These are phyloP conservation scores for Macrosiphum euphorbiae DNA, from an alignment of 2,888 invertebrate species.

Conservation along the genomic window DNA sequence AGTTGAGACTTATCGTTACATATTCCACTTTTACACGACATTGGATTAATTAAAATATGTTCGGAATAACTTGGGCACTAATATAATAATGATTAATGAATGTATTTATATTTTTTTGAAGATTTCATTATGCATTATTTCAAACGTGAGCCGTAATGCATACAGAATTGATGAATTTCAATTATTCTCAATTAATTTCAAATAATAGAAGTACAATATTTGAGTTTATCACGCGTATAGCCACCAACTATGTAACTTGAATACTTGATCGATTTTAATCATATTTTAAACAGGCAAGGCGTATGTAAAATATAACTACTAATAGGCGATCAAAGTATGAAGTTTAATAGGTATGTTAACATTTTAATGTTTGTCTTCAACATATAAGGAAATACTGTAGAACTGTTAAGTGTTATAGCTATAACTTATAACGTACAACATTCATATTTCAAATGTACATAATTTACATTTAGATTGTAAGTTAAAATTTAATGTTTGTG, in stretches of 20 bases:
- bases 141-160: neutral
- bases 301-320: neutral
- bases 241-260: neutral
- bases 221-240: neutral
- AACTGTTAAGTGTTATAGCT: neutral
- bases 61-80: neutral
- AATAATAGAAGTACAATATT: neutral
- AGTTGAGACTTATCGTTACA: neutral
- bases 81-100: neutral
- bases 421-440: neutral
- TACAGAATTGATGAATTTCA: neutral
- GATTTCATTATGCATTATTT: neutral
- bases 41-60: neutral
- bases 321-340: neutral
- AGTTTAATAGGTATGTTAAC: neutral
- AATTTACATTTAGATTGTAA: conserved; percentile 7
- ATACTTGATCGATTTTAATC: neutral
- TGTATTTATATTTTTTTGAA: neutral
- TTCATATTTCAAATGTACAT: neutral
- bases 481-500: neutral
- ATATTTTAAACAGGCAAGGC: neutral
- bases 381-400: neutral
- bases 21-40: neutral
- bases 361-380: neutral
- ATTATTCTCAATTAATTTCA: neutral